Percentiles rank a stretch among this genome's conserved stretches.
Evolutionary conservation across 2,888 invertebrate genomes (phyloP).

Genomic region (Rotaria socialis): DNA sequence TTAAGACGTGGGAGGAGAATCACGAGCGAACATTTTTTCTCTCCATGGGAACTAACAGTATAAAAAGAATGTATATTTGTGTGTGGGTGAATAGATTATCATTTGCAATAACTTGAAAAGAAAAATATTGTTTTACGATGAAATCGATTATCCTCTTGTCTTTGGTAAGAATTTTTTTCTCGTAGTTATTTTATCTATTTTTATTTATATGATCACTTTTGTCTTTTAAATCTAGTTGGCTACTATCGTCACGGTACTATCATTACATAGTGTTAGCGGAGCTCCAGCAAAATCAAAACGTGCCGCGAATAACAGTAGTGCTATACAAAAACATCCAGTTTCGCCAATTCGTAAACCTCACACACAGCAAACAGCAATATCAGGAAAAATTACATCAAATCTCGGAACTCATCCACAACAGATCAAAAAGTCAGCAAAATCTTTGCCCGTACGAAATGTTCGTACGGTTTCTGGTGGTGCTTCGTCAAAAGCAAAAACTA

Average conservation of each 20-base stretch:
- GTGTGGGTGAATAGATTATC: background rate
- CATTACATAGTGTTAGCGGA: no score
- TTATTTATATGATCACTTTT: background rate
- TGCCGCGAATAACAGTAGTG: background rate
- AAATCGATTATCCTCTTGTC: background rate
- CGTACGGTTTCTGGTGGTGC: no score
- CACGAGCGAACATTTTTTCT: no score
- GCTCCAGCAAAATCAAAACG: background rate
- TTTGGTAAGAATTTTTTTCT: background rate
- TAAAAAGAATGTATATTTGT: background rate
- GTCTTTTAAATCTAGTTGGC: background rate
- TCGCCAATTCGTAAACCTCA: no score
- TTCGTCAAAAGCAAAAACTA: background rate
- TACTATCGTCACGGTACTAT: background rate
- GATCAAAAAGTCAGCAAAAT: no score
- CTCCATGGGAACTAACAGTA: background rate
- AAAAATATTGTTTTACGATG: background rate
- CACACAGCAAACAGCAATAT: no score
- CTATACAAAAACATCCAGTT: background rate
- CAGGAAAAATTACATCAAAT: no score
- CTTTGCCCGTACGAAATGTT: no score
- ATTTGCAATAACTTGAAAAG: background rate
- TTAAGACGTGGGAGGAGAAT: background rate
- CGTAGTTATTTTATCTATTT: background rate
- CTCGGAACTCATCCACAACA: no score